These are phyloP conservation scores for Napeogenes inachia DNA, from an alignment of 2,888 invertebrate species.

Conservation along the genomic window DNA sequence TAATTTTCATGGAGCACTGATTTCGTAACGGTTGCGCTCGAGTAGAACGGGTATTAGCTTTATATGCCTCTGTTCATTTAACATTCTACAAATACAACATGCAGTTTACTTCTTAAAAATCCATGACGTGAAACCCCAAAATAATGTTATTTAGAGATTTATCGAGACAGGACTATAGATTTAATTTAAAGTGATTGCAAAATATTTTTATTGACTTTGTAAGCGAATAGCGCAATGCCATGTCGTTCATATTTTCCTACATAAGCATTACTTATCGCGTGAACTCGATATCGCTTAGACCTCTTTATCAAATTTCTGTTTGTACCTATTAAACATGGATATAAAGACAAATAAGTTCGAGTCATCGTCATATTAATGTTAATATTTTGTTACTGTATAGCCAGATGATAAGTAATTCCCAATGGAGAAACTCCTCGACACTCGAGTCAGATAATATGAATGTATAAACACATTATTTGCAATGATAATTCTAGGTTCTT, in stretches of 20 bases:
- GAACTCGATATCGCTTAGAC: constrained; percentile 69
- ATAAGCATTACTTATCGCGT: constrained; percentile 61
- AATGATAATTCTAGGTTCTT: constrained; percentile 74
- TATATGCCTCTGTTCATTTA: constrained; percentile 56
- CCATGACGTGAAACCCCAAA: constrained; percentile 4
- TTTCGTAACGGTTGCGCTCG: constrained; percentile 76
- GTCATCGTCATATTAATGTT: constrained; percentile 51
- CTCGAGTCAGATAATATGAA: constrained; percentile 56
- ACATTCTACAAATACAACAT: constrained; percentile 45
- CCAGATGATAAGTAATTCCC: constrained; percentile 44
- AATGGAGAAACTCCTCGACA: constrained; percentile 55
- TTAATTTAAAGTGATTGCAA: background rate
- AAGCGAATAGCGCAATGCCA: constrained; percentile 12
- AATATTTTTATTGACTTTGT: constrained; percentile 8
- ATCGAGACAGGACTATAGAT: background rate
- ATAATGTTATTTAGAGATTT: constrained; percentile 1
- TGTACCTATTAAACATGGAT: constrained; percentile 38
- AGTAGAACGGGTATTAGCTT: constrained; percentile 73
- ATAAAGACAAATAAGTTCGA: constrained; percentile 51
- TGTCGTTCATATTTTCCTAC: constrained; percentile 58
- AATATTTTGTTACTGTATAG: constrained; percentile 45
- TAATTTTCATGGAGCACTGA: constrained; percentile 71
- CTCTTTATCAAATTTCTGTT: constrained; percentile 63
- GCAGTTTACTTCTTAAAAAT: constrained; percentile 17
- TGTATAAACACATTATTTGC: constrained; percentile 72